Conservation (phyloP, 2,113 vertebrate species). For the Centropus bengalensis region DNA sequence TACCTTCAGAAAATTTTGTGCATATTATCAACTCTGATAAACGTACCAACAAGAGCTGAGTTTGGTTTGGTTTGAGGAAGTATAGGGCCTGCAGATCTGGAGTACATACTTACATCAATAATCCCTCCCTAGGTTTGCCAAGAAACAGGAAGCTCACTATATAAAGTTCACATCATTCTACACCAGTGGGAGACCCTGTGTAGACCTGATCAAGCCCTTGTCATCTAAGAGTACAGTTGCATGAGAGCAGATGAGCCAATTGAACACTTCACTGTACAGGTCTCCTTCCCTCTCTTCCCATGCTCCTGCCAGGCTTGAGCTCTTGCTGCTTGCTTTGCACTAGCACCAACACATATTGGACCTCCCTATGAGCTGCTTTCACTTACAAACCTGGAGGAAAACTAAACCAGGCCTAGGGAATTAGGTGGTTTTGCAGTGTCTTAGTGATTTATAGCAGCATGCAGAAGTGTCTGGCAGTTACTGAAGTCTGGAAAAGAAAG, state of each 20-base stretch:
- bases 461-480: background rate
- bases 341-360: background rate
- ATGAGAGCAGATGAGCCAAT: background rate
- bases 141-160: background rate
- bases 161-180: background rate
- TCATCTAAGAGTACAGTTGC: background rate
- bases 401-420: background rate
- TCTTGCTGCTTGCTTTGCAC: background rate
- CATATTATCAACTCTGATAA: background rate
- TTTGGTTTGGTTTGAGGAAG: background rate
- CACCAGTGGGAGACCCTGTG: background rate
- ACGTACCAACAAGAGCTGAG: background rate
- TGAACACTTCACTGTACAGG: background rate
- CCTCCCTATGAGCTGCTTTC: background rate
- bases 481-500: background rate
- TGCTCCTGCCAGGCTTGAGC: background rate
- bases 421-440: background rate
- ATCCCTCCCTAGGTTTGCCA: background rate
- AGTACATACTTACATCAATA: background rate
- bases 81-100: background rate
- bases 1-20: background rate
- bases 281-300: background rate
- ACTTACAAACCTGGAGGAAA: background rate
- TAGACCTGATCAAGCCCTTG: background rate
- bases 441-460: background rate